Evolutionary conservation across 2,113 vertebrate species (phyloP).

Genomic region (Phodopus roborovskii): DNA sequence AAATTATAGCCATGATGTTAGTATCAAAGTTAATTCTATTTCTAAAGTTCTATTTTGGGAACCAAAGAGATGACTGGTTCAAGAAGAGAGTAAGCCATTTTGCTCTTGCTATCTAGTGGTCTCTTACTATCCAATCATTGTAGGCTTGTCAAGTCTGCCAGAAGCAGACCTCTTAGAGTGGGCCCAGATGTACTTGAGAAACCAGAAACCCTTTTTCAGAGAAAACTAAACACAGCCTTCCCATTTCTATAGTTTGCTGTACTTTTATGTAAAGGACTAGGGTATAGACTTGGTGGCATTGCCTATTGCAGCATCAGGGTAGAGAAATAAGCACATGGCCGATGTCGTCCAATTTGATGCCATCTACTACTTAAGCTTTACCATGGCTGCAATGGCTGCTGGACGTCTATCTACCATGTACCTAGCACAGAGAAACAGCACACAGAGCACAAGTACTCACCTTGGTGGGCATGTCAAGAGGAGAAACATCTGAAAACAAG

Average conservation of each 20-base stretch:
- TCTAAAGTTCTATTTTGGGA: not conserved
- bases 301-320: not conserved
- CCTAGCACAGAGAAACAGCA: not conserved
- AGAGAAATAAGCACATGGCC: not conserved
- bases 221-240: not conserved
- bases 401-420: not conserved
- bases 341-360: fast-evolving
- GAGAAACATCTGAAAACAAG: not conserved
- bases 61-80: not conserved
- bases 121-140: not conserved
- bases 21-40: not conserved
- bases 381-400: fast-evolving
- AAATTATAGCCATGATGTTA: not conserved
- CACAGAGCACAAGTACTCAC: not conserved
- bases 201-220: not conserved
- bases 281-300: not conserved
- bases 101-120: not conserved
- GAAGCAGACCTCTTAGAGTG: not conserved
- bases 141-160: not conserved
- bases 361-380: not conserved
- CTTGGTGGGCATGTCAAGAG: not conserved
- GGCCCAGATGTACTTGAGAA: not conserved
- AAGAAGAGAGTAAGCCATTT: not conserved
- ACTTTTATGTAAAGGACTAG: not conserved
- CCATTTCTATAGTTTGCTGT: not conserved